Base-by-base conservation (phyloP, 1,140 invertebrate species). In the Pseudomyrmex dendroicus region DNA sequence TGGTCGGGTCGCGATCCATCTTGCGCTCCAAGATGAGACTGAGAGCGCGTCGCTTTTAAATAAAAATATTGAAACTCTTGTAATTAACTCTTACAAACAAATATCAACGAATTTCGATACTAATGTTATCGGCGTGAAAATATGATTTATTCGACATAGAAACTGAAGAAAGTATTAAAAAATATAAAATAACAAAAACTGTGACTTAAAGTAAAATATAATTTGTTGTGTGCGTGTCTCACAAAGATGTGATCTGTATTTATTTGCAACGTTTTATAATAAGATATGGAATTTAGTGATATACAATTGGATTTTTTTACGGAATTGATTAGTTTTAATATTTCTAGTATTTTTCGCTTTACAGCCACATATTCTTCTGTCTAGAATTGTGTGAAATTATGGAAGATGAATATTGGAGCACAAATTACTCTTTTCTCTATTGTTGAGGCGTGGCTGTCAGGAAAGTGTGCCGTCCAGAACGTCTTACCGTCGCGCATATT, bases 61-160 rank as follows among this genome's bases (percentile, higher is more conserved):
- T 48, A 68, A 57, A 52, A 22, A 78, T 67, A 78, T 78, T 48
- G 50, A 17, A 46, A 35, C 35, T 66, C 52, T 78, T 68, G 62
- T 78, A 35, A 35, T 46, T 50, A 20, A 15, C 12, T 15, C 22
- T 17, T 35, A 35, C 0, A 35, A 35, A 17, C 2, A n/a, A 76
- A 20, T 66, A 44, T 8, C 12, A 4, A n/a, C 5, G 13, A 17
- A 7, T 56, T 64, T 12, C 17, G 12, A 4, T 48, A 61, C 15
- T 13, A 46, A 22, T 46, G 20, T 13, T 57, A 10, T 72, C 52
- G 44, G 15, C 48, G 15, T 20, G 44, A 44, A 44, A 77, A 66
- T 54, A 54, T 67, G 4, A 44, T 44, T 77, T 54, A 44, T 5
- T 35, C 35, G 35, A 35, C 35, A 35, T 35, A 5, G 35, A 35